These are phyloP conservation scores for Euura lappo DNA, from an alignment of 1,140 invertebrate species.

Conservation along the genomic window DNA sequence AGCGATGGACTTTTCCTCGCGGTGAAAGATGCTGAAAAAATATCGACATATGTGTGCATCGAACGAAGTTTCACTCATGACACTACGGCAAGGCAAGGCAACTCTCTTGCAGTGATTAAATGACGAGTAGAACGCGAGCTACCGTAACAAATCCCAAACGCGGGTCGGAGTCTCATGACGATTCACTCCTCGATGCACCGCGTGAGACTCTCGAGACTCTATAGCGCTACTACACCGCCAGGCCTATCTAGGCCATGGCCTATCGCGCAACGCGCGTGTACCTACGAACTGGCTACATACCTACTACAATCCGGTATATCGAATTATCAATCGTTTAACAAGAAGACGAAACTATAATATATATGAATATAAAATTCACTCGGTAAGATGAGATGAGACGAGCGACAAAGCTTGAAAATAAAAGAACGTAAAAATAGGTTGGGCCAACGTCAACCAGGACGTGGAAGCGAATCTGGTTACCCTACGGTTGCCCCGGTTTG, in stretches of 20 bases:
- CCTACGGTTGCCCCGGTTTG: not conserved
- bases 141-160: no score
- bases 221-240: not conserved
- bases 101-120: no score
- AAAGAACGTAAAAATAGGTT: conserved; percentile 46
- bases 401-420: conserved; percentile 12
- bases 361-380: not conserved
- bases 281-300: not conserved
- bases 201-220: not conserved
- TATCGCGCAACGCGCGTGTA: not conserved
- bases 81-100: no score
- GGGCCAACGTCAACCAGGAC: conserved; percentile 35
- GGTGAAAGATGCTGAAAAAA: no score
- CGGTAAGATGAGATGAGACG: conserved; percentile 1
- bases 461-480: conserved; percentile 17
- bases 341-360: no score
- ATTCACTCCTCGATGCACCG: not conserved
- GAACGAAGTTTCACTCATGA: not conserved
- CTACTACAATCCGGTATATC: no score
- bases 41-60: conserved; percentile 10
- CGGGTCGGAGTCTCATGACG: no score
- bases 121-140: no score
- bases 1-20: no score
- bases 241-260: not conserved
- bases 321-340: no score